A percentile compares a stretch with the other conserved stretches of the same genome.
phyloP scores from a whole-genome alignment of 2,797 vertebrate genomes.

The Acestrorhynchus altus region DNA sequence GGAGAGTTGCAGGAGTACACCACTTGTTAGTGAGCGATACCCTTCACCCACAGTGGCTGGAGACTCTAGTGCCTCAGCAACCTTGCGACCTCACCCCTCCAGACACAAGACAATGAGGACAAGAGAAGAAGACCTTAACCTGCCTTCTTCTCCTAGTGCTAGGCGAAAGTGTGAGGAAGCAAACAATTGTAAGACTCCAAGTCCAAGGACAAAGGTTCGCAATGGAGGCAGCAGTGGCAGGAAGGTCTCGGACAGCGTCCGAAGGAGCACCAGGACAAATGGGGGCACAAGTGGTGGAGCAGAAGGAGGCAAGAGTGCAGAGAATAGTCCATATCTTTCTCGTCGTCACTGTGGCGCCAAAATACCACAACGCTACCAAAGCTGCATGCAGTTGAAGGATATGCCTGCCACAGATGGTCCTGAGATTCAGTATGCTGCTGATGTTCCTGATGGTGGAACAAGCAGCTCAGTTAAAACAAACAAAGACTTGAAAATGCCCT shows the following conservation, averaged over 20 bases:
- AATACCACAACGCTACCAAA: conserved; percentile 68
- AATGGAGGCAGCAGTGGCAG: conserved; percentile 64
- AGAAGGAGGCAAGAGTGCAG: conserved; percentile 75
- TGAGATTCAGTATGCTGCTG: not conserved
- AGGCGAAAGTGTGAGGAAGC: conserved; percentile 64
- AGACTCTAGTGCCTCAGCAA: conserved; percentile 64
- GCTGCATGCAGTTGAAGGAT: conserved; percentile 67
- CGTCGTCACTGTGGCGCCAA: conserved; percentile 70
- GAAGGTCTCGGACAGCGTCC: conserved; percentile 57
- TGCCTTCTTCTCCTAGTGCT: conserved; percentile 61
- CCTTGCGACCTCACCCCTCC: conserved; percentile 66
- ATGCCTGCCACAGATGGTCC: conserved; percentile 21
- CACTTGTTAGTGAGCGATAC: conserved; percentile 74
- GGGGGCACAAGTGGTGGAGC: conserved; percentile 38
- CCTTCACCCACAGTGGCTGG: conserved; percentile 68
- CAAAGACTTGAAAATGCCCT: not conserved
- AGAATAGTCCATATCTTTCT: conserved; percentile 80
- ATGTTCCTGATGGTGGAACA: conserved; percentile 26
- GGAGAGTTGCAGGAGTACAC: conserved; percentile 88
- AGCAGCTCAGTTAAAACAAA: conserved; percentile 52
- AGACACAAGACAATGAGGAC: conserved; percentile 60
- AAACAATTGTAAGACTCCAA: conserved; percentile 62
- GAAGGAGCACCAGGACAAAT: conserved; percentile 61
- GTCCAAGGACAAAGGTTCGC: conserved; percentile 67
- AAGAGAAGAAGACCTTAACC: conserved; percentile 67